Evolutionary conservation across 2,797 vertebrate genomes (phyloP).

Genomic region (Lophius americanus): DNA sequence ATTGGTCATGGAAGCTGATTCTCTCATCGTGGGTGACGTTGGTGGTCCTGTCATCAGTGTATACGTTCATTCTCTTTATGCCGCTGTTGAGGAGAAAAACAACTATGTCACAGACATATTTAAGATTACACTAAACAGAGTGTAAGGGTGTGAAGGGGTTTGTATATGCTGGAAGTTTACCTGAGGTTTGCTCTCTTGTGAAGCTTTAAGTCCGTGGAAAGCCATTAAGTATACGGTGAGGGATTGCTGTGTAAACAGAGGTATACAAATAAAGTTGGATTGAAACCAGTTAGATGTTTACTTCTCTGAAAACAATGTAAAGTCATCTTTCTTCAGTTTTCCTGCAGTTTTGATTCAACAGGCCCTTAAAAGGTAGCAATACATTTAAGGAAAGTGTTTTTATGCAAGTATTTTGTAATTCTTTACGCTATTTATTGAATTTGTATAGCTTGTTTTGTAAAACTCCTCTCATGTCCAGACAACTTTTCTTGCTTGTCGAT

Average conservation of each 20-base stretch:
- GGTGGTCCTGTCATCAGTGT: conserved; percentile 47
- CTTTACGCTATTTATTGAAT: too few relatives aligned
- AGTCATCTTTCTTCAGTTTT: conserved; percentile 9
- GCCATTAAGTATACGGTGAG: conserved; percentile 45
- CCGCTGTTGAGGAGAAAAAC: conserved; percentile 11
- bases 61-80: conserved; percentile 20
- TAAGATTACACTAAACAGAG: conserved; percentile 31
- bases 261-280: conserved; percentile 57
- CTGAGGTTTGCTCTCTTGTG: conserved; percentile 28
- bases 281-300: conserved; percentile 35
- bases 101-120: neutral
- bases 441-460: neutral
- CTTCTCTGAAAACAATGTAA: neutral
- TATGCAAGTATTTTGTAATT: too few relatives aligned
- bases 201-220: conserved; percentile 47
- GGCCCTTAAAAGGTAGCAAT: neutral
- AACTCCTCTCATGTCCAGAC: neutral
- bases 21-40: conserved; percentile 6
- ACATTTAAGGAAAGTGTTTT: neutral
- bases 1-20: neutral
- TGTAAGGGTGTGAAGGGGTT: neutral
- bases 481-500: too few relatives aligned
- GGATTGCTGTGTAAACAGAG: conserved; percentile 54
- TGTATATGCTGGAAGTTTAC: conserved; percentile 55
- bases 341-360: neutral